Percentiles rank a stretch among this genome's conserved stretches.
Evolutionary conservation across 1,140 invertebrate species (phyloP).

Genomic region (Panagrolaimus sp.): DNA sequence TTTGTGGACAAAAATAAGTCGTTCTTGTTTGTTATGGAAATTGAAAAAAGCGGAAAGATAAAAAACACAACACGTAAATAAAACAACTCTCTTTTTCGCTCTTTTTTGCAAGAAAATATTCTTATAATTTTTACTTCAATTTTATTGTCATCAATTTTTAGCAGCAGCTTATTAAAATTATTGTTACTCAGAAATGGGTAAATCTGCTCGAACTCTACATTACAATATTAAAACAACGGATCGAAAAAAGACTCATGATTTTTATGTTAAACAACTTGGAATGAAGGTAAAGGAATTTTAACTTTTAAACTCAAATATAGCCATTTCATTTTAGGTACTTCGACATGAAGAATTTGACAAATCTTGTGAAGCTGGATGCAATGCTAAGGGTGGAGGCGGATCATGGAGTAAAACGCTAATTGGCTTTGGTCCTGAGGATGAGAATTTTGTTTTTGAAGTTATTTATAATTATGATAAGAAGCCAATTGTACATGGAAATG

Average conservation of each 20-base stretch:
- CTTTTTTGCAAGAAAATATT: no score
- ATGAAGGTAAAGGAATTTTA: conserved; percentile 72
- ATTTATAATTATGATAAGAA: conserved; percentile 94
- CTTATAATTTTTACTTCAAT: no score
- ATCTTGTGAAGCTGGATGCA: conserved; percentile 88
- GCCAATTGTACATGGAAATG: conserved; percentile 78
- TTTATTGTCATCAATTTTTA: no score
- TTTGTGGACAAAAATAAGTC: no score
- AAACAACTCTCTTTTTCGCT: no score
- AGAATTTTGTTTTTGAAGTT: conserved; percentile 89
- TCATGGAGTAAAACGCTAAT: conserved; percentile 99
- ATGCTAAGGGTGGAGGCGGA: conserved; percentile 92
- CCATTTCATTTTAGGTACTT: conserved; percentile 68
- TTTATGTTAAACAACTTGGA: conserved; percentile 80
- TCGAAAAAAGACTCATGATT: conserved; percentile 74
- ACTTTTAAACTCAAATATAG: conserved; percentile 8
- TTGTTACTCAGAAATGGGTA: no score
- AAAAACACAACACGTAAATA: no score
- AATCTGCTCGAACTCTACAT: conserved; percentile 71
- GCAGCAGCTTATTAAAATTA: no score
- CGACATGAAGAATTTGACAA: conserved; percentile 94
- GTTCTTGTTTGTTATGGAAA: no score
- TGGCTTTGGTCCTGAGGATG: conserved; percentile 88
- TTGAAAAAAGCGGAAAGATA: no score
- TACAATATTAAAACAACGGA: conserved; percentile 91